Evolutionary conservation across 2,113 vertebrate genomes (phyloP).

Genomic region (Pogona vitticeps): DNA sequence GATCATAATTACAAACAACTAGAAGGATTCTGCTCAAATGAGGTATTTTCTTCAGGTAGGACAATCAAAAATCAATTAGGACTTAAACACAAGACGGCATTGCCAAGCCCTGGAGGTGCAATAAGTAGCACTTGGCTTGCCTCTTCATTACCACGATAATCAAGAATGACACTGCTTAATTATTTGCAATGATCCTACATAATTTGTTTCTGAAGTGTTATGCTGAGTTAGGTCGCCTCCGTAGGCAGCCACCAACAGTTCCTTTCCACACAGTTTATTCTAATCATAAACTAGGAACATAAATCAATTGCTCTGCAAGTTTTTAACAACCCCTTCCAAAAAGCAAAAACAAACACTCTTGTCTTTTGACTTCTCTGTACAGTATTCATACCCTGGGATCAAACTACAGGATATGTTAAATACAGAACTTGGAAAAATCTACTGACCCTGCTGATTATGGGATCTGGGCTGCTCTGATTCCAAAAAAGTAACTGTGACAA

Average conservation of each 20-base stretch:
- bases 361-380: background rate
- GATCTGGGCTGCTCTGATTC: background rate
- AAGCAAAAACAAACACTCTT: background rate
- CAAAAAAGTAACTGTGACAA: background rate
- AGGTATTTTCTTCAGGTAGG: slow-evolving; percentile 34
- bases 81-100: background rate
- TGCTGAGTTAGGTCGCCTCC: slow-evolving; percentile 12
- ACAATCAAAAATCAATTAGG: slow-evolving; percentile 29
- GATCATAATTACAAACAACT: slow-evolving; percentile 31
- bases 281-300: slow-evolving; percentile 10
- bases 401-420: background rate
- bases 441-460: background rate
- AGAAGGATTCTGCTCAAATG: slow-evolving; percentile 20
- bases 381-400: background rate
- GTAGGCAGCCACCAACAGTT: slow-evolving; percentile 12
- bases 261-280: background rate
- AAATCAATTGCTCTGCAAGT: slow-evolving; percentile 2
- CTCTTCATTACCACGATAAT: slow-evolving; percentile 23
- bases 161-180: slow-evolving; percentile 25
- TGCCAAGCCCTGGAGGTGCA: slow-evolving; percentile 26
- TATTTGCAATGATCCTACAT: slow-evolving; percentile 15
- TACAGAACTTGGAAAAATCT: background rate
- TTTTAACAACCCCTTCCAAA: background rate
- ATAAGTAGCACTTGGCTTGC: background rate
- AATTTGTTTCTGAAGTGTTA: slow-evolving; percentile 23